A percentile compares a stretch with the other conserved stretches of the same genome.
Conservation (phyloP, 2,113 vertebrate genomes). For the Paradisaea rubra region DNA sequence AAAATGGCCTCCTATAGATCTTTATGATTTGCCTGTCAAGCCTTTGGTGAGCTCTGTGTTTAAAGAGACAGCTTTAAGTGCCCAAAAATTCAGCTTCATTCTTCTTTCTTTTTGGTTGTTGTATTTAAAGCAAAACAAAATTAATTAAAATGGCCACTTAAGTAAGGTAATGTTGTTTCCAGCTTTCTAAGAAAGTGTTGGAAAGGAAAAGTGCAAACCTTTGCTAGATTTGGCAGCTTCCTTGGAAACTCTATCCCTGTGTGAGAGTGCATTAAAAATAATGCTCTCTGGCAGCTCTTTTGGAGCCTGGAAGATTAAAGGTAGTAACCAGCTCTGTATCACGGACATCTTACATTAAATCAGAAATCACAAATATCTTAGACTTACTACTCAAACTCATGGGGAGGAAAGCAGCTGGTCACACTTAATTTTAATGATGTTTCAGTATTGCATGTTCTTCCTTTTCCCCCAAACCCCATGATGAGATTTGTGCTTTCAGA, state of each 20-base stretch:
- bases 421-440: not conserved
- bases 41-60: not conserved
- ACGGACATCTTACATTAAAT: not conserved
- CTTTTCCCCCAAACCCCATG: not conserved
- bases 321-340: not conserved
- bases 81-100: not conserved
- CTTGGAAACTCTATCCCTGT: slow-evolving; percentile 27
- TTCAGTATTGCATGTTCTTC: not conserved
- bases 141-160: not conserved
- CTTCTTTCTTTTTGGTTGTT: not conserved
- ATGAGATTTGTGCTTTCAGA: not conserved
- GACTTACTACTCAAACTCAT: not conserved
- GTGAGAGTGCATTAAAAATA: slow-evolving; percentile 15
- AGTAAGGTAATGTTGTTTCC: slow-evolving; percentile 10
- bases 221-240: slow-evolving; percentile 18
- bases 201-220: not conserved
- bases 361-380: not conserved
- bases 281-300: slow-evolving; percentile 18
- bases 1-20: not conserved
- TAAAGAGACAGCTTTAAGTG: not conserved
- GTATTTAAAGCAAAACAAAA: not conserved
- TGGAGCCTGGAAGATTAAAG: slow-evolving; percentile 25
- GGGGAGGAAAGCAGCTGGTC: not conserved
- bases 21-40: not conserved
- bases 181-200: slow-evolving; percentile 46